Evolutionary conservation across 2,113 vertebrate genomes (phyloP).

Genomic region (Myiopsitta monachus): DNA sequence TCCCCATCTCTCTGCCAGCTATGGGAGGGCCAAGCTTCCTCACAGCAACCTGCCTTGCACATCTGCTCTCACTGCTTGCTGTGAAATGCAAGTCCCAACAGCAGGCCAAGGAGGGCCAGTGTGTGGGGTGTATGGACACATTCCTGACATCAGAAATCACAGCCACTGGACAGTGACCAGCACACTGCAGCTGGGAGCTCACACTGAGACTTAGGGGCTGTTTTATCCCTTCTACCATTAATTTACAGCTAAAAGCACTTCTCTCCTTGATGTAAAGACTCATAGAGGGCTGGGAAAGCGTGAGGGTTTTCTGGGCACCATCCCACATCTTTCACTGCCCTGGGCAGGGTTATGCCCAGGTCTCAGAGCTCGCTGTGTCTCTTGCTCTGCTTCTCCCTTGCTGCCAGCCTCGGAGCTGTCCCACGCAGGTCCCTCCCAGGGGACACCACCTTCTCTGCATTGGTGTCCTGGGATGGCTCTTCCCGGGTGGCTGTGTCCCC

Average conservation of each 20-base stretch:
- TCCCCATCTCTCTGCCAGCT: background rate
- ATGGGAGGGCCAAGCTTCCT: background rate
- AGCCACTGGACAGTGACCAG: background rate
- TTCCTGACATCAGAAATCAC: background rate
- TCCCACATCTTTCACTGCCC: too few species aligned
- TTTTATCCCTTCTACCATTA: background rate
- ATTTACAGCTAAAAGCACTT: background rate
- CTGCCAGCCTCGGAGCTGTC: constrained; percentile 13
- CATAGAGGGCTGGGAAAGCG: fast-evolving
- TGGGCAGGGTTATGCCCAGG: background rate
- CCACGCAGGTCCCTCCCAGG: constrained; percentile 43
- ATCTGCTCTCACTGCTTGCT: background rate
- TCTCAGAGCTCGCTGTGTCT: constrained; percentile 54
- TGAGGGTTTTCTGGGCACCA: background rate
- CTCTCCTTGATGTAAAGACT: background rate
- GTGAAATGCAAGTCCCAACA: background rate
- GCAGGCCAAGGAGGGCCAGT: background rate
- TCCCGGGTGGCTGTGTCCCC: background rate
- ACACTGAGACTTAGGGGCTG: background rate
- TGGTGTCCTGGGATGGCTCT: background rate
- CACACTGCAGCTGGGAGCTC: background rate
- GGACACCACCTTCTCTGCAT: background rate
- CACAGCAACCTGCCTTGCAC: background rate
- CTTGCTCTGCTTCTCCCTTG: constrained; percentile 48
- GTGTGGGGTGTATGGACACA: fast-evolving